Evolutionary conservation across 2,797 vertebrate genomes (phyloP).

Genomic region (Lepus oiostolus): DNA sequence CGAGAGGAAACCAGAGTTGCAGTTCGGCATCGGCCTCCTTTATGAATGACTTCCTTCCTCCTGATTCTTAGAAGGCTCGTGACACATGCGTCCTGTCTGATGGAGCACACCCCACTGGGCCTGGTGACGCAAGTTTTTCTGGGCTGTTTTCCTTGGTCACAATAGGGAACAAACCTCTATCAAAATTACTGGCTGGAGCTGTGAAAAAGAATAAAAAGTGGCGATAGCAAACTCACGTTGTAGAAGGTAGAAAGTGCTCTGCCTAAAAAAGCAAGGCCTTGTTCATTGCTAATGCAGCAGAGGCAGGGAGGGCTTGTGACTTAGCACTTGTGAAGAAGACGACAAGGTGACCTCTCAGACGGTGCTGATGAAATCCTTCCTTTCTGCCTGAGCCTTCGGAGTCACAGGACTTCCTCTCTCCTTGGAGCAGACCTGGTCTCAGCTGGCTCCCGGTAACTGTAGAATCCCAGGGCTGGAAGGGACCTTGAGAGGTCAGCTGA

Average conservation of each 20-base stretch:
- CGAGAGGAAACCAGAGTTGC: slow-evolving; percentile 59
- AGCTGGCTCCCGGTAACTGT: slow-evolving; percentile 50
- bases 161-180: not conserved
- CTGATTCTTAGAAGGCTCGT: slow-evolving; percentile 80
- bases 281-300: slow-evolving; percentile 1
- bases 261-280: not conserved
- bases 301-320: slow-evolving; percentile 36
- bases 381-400: not conserved
- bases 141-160: slow-evolving; percentile 33
- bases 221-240: not conserved
- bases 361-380: slow-evolving; percentile 5
- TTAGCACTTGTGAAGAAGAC: not conserved
- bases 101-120: slow-evolving; percentile 20
- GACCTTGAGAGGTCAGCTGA: slow-evolving; percentile 58
- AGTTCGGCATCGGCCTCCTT: slow-evolving; percentile 69
- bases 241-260: not conserved
- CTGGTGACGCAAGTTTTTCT: slow-evolving; percentile 68
- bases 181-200: slow-evolving; percentile 24
- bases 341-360: slow-evolving; percentile 56
- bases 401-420: slow-evolving; percentile 51
- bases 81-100: slow-evolving; percentile 59
- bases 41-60: slow-evolving; percentile 83
- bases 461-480: slow-evolving; percentile 64
- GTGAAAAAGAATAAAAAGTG: slow-evolving; percentile 9
- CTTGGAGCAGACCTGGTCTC: slow-evolving; percentile 44